Evolutionary conservation across 2,113 vertebrate species (phyloP), one percentile per base, ranked within the genome.

Genomic region (Hiodon alosoides): DNA sequence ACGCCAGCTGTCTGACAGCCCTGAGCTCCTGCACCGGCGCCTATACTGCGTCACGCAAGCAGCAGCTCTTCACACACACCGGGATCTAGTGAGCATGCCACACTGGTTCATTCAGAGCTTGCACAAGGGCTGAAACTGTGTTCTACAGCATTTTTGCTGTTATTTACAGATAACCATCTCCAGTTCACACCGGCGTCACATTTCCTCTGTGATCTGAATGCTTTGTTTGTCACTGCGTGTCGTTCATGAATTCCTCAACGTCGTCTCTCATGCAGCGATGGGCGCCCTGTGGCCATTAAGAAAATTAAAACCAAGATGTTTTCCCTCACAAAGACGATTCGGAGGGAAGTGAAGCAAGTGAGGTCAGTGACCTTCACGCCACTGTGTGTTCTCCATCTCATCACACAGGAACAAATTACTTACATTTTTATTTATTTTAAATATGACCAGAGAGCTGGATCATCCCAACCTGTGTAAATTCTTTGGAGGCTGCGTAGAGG

Each of bases 401-500:
- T 5, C 5, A 3, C 48, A 50, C 50, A 65, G 48, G 14, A 52
- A 4, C 7, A 7, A 7, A 2, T 13, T n/a, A 11, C 48, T 54
- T 64, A 0, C 7, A 2, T 46, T 74, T 11, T 52, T 4, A 62
- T 51, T 4, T 7, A 16, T 62, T 14, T 59, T 62, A 13, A 59
- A 85, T 88, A 3, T 78, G 57, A 55, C 64, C 83, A 95, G 95
- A 81, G 94, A 97, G 86, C 89, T 94, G 48, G 94, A 96, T 76
- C 93, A 95, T 75, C 89, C 88, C 4, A 96, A 94, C 85, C 87
- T 94, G 75, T 96, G 92, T 73, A 93, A 95, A 87, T 95, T 95
- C 53, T 86, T 90, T 14, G 92, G 94, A 5, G 93, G 93, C 0
- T 94, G 93, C 60, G 84, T 88, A 67, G 91, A 94, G 83, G 83